A percentile compares a stretch with the other conserved stretches of the same genome.
Evolutionary conservation across 1,140 invertebrate species (phyloP).

Genomic region (Drosophila rhopaloa): DNA sequence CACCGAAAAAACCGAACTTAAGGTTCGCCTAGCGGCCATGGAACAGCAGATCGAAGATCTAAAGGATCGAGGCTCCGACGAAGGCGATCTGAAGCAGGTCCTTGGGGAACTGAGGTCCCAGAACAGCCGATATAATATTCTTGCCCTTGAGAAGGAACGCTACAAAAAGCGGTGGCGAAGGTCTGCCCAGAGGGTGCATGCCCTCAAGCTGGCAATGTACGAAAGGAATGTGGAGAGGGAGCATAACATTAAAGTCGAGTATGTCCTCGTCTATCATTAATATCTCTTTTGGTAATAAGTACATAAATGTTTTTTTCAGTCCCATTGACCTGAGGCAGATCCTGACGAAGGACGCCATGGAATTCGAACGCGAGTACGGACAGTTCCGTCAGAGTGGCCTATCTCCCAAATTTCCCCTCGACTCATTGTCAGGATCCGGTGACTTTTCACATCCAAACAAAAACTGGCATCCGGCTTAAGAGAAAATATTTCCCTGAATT

Average conservation of each 20-base stretch:
- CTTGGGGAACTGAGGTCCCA: slow-evolving; percentile 57
- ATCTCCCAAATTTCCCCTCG: not conserved
- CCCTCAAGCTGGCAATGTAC: slow-evolving; percentile 50
- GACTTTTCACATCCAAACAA: slow-evolving; percentile 21
- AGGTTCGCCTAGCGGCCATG: slow-evolving; percentile 50
- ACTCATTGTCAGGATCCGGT: not conserved
- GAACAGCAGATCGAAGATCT: slow-evolving; percentile 49
- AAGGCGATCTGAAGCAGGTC: slow-evolving; percentile 39
- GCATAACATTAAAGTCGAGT: slow-evolving; percentile 12
- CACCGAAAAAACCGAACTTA: slow-evolving; percentile 45
- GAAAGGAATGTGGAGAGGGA: slow-evolving; percentile 29
- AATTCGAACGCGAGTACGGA: slow-evolving; percentile 63
- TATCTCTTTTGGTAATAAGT: too few relatives aligned
- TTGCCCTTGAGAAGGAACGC: slow-evolving; percentile 57
- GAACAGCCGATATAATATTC: slow-evolving; percentile 37
- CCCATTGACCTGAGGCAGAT: slow-evolving; percentile 44
- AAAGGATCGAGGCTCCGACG: slow-evolving; percentile 1
- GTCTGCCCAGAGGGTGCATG: slow-evolving; percentile 44
- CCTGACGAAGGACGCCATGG: slow-evolving; percentile 46
- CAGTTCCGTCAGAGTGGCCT: slow-evolving; percentile 7
- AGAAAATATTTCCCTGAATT: not conserved
- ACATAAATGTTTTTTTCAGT: slow-evolving; percentile 1
- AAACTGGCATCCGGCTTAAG: not conserved
- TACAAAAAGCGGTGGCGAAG: slow-evolving; percentile 68
- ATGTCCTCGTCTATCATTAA: not conserved